A percentile compares a stretch with the other conserved stretches of the same genome.
phyloP scores from a whole-genome alignment of 2,888 invertebrate species.

The Drosophila meridiana region DNA sequence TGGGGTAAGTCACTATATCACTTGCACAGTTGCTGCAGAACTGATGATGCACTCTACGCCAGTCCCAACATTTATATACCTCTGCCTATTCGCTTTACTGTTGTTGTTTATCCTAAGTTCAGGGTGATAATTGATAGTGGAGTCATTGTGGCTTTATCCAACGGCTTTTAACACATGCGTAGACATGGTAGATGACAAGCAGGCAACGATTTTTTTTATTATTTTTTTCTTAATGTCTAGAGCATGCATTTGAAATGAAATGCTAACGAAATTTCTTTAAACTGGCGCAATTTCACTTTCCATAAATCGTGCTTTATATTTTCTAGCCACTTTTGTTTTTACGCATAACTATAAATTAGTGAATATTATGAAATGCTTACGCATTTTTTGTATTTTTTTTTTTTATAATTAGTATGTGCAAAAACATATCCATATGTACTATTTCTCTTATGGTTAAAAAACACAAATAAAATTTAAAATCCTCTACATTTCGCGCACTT shows the following conservation, averaged over 20 bases:
- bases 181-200: slow-evolving; percentile 33
- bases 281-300: slow-evolving; percentile 76
- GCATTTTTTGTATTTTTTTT: background rate
- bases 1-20: slow-evolving; percentile 37
- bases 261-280: slow-evolving; percentile 74
- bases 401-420: slow-evolving; percentile 47
- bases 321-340: slow-evolving; percentile 58
- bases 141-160: slow-evolving; percentile 44
- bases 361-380: slow-evolving; percentile 56
- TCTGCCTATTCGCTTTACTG: slow-evolving; percentile 9
- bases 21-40: slow-evolving; percentile 65
- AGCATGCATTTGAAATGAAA: slow-evolving; percentile 69
- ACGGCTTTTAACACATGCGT: slow-evolving; percentile 73
- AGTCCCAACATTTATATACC: slow-evolving; percentile 53
- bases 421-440: background rate
- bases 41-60: slow-evolving; percentile 64
- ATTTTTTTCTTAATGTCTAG: slow-evolving; percentile 65
- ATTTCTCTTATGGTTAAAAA: background rate
- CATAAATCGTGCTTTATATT: slow-evolving; percentile 62
- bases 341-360: slow-evolving; percentile 35
- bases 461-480: slow-evolving; percentile 28
- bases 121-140: slow-evolving; percentile 70
- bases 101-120: slow-evolving; percentile 58
- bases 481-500: slow-evolving; percentile 8
- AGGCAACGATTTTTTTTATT: slow-evolving; percentile 13